Conservation (phyloP, 2,888 invertebrate genomes). For the Macropis europaea region DNA sequence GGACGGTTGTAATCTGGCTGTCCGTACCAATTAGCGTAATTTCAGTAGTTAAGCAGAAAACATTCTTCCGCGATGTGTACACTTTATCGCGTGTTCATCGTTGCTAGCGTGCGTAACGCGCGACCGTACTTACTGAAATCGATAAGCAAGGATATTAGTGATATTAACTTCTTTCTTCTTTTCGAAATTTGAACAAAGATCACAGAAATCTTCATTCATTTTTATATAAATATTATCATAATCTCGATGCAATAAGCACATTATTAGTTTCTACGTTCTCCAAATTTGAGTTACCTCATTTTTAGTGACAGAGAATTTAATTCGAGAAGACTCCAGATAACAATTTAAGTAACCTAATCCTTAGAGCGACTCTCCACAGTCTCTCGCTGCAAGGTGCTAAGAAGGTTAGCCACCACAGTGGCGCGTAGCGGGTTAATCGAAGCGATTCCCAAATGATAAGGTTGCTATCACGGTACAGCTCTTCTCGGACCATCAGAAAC, state of each 20-base stretch:
- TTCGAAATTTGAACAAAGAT: background rate
- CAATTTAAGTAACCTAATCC: too few relatives aligned
- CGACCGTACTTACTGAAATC: slow-evolving; percentile 42
- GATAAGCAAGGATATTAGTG: slow-evolving; percentile 63
- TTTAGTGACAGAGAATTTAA: too few relatives aligned
- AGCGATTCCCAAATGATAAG: background rate
- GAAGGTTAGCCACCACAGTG: too few relatives aligned
- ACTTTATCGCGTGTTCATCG: slow-evolving; percentile 44
- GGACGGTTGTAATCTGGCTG: slow-evolving; percentile 23
- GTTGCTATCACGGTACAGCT: background rate
- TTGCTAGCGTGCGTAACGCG: slow-evolving; percentile 34
- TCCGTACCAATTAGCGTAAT: slow-evolving; percentile 48
- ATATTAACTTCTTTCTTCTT: slow-evolving; percentile 55
- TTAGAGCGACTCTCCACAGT: too few relatives aligned
- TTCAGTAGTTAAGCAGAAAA: slow-evolving; percentile 45
- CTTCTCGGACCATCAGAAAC: slow-evolving; percentile 1
- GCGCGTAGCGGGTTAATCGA: too few relatives aligned
- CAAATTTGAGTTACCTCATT: too few relatives aligned
- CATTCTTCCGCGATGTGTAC: slow-evolving; percentile 36
- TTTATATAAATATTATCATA: too few relatives aligned
- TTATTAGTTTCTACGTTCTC: too few relatives aligned
- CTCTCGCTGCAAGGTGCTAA: too few relatives aligned
- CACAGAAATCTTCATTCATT: too few relatives aligned
- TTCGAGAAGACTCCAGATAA: too few relatives aligned
- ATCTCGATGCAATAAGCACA: too few relatives aligned